Base-by-base conservation (phyloP, 2,797 vertebrate species). In the Enteromius unitaeniatus region DNA sequence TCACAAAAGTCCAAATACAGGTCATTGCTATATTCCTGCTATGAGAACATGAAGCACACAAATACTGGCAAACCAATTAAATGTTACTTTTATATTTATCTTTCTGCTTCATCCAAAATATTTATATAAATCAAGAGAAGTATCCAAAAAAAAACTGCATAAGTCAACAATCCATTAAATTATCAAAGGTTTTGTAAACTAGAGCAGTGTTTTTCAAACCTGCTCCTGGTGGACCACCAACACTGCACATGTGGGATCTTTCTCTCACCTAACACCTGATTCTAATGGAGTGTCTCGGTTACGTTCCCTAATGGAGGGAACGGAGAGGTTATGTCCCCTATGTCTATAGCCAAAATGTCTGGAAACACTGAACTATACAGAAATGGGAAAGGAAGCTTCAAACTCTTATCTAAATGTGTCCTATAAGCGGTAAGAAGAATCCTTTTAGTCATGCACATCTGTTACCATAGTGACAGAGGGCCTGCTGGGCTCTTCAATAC, bases 401-500 rank as follows among this genome's bases (percentile, higher is more conserved):
- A 72, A 60, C 26, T 78, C 75, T 28, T 62, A 65, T 74, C 42
- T 40, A 21, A 62, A 26, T 49, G 75, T 55, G 45, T 70, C 28
- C 23, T 84, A 78, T 70, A 60, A 45, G 28, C 19, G 9, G 75
- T 47, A 40, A 69, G 47, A 72, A 34, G 64, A 84, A 84, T 72
- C 82, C 65, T 70, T 70, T 78, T 64, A 83, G 74, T 78, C 82
- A 62, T 45, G 74, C 82, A 51, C 67, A 78, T 84, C 75, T 78
- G 86, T 88, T 88, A 55, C 88, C 86, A 86, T 88, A 82, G 86
- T 62, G 70, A 87, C 75, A 31, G 62, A 77, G 74, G 26, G 8
- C 79, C 45, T 47, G 47, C 73, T 76, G 78, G 53, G 78, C 45
- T 72, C 17, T 5, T 81, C 78, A 55, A 77, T 76, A 69, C 70